Evolutionary conservation across 2,888 invertebrate genomes (phyloP), one percentile per base, ranked within the genome.

Genomic region (Amaurobius ferox): DNA sequence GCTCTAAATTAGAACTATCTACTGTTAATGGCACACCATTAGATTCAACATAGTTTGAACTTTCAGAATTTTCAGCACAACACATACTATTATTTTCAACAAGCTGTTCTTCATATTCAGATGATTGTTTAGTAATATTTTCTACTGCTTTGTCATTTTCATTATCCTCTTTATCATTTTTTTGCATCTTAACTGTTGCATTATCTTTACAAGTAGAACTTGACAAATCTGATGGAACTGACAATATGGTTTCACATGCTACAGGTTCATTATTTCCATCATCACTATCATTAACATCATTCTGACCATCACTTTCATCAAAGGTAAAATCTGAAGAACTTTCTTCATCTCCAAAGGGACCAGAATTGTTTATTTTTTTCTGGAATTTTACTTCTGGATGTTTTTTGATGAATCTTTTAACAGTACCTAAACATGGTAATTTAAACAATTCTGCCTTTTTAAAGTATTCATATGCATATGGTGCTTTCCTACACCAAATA

Each of bases 251-350:
- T 66, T 72, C 71, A 55, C 72, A 71, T 1, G 67, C 13, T 1
- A 29, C n/a, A 3, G 74, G 30, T 44, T 76, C 32, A 44, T 32
- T 19, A 35, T 26, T 68, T 28, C 1, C 68, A 68, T 40, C 11
- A 32, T 73, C 78, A 28, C 28, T 68, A 0, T 48, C 78, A 13
- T 62, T 13, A 19, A 7, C 68, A 26, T 76, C 70, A 5, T 79
- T 68, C 5, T 48, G 70, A 23, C 71, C 68, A 48, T 86, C 86
- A 1, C 32, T 70, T 11, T 74, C 79, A 48, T 86, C 86, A 70
- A 86, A 86, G 19, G 79, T 76, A n/a, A 86, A 86, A 64, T 86
- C 86, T 3, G 86, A 86, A 1, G 86, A 86, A 28, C 86, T 86
- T 40, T 74, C 74, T 13, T 68, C 68, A 23, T 73, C 72, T 39